phyloP scores from a whole-genome alignment of 2,888 invertebrate species.

The Notodonta dromedarius region DNA sequence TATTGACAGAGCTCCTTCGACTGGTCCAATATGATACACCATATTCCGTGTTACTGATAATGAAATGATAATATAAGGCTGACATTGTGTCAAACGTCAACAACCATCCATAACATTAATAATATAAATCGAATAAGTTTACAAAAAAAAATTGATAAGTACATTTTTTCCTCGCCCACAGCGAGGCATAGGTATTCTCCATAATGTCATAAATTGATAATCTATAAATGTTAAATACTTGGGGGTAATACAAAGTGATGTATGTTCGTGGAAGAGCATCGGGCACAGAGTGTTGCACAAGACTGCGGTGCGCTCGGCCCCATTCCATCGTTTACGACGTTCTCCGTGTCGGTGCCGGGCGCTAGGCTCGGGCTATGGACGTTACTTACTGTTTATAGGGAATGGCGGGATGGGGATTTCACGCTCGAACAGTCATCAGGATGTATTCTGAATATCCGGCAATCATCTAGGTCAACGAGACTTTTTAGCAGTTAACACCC shows the following conservation, averaged over 20 bases:
- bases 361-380: background rate
- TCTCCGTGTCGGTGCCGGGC: background rate
- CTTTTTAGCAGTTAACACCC: background rate
- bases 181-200: background rate
- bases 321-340: conserved; percentile 6
- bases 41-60: background rate
- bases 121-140: background rate
- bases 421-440: background rate
- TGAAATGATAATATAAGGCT: background rate
- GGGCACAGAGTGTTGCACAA: conserved; percentile 1
- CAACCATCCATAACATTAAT: background rate
- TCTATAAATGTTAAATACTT: background rate
- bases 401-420: conserved; percentile 1
- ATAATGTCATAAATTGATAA: background rate
- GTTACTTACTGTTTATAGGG: conserved; percentile 1
- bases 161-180: background rate
- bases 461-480: background rate
- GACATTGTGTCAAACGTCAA: background rate
- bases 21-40: background rate
- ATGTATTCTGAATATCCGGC: background rate
- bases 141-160: background rate
- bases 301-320: background rate
- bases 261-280: conserved; percentile 4
- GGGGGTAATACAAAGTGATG: background rate
- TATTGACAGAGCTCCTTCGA: background rate